Evolutionary conservation across 53 echinoderm and acorn worm genomes (phyloP), one percentile per base, ranked within the genome.

Genomic region (Apostichopus leukothele): DNA sequence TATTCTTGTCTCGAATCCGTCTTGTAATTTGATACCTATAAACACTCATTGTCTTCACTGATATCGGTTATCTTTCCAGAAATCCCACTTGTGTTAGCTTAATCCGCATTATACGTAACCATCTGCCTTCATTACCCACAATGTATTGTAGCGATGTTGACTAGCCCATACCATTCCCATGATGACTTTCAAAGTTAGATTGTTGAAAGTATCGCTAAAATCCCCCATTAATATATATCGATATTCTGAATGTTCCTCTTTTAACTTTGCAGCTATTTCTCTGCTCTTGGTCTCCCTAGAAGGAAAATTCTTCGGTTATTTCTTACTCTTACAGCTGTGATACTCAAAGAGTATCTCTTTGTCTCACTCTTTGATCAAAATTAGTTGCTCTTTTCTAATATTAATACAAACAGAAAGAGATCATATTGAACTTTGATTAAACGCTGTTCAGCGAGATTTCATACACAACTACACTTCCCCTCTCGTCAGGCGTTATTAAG

Each of bases 121-220:
- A 52, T 79, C 79, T 79, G 53, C 50, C 52, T 79, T 79, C 51
- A 79, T 13, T 26, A 79, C 51, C 10, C 4, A 79, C 9, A 9
- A 4, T 9, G 79, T 51, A 6, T 50, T 8, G 10, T 50, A 52
- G n/a, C 79, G 50, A n/a, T 79, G 50, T 13, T 50, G 11, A 0
- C 53, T 79, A 7, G 53, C 12, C 79, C 79, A 79, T n/a, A 50
- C 50, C 11, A n/a, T 50, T 10, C 51, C 79, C 79, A 79, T 79
- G 1, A 79, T 26, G 2, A 52, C 50, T n/a, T 79, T 79, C 5
- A 79, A 10, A 50, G 79, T n/a, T n/a, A n/a, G n/a, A 50, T 79
- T 79, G 12, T 52, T 10, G n/a, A 53, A 79, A 9, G 79, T 50
- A 26, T 79, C 79, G 12, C 12, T 9, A n/a, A 79, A 79, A 52